Base-by-base conservation (phyloP, 35 echinoderm and acorn worm genomes). In the Apostichopus parvimensis region DNA sequence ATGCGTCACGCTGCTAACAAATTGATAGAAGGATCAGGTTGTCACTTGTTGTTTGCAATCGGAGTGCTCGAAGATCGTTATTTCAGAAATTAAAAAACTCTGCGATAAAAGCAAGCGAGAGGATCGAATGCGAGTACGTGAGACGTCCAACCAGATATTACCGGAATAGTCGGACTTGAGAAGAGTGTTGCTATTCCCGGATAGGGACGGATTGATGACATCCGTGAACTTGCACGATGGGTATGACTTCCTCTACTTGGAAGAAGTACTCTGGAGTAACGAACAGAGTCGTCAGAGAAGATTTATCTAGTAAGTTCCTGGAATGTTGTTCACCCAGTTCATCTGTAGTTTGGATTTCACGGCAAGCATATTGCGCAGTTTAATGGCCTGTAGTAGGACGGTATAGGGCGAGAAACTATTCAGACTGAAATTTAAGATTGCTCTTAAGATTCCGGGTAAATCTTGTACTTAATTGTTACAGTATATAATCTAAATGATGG, bases 31-130 rank as follows among this genome's bases (percentile, higher is more conserved):
- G 53, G 81, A 84, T 58, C 81, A 60, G 81, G 81, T 84, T 84
- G 81, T 84, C 81, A 84, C 81, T 84, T 84, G 81, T 84, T 84
- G 81, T 84, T 84, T 84, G 81, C 81, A 21, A 84, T 84, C 10
- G 10, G 56, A 84, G 81, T 84, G 81, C 53, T 84, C 81, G 20
- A 52, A 84, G 57, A 84, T 84, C 81, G 81, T 84, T 84, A 84
- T 84, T 84, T 84, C 81, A 84, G 53, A 58, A 84, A 84, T 84
- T 84, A 84, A 84, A n/a, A 61, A 45, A 82, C 34, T 56, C 54
- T 58, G 81, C 54, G 54, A 57, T 58, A 84, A 84, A 58, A 84
- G 10, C 14, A 13, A 60, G 17, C 17, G 18, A 14, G 6, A 75
- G 71, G 14, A 75, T 75, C n/a, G 71, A 12, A 61, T 45, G 34